These are phyloP conservation scores for Papilio polyxenes DNA, from an alignment of 1,140 invertebrate species.

Conservation along the genomic window DNA sequence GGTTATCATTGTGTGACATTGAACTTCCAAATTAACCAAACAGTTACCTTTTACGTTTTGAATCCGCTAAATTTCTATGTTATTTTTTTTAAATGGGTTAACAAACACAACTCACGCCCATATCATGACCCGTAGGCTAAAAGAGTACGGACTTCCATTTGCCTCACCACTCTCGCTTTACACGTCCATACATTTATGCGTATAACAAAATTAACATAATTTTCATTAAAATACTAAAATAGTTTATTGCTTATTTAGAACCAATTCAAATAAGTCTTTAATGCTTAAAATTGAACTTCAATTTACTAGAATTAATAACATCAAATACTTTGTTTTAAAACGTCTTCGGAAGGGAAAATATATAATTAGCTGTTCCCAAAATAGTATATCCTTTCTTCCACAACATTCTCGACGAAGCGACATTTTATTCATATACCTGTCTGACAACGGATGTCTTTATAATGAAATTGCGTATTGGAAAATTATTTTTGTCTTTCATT, in stretches of 20 bases:
- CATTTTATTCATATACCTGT: slow-evolving; percentile 1
- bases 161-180: too few relatives aligned
- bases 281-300: background rate
- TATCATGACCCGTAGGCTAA: too few relatives aligned
- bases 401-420: background rate
- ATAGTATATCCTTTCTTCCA: slow-evolving; percentile 10
- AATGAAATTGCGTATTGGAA: background rate
- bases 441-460: slow-evolving; percentile 1
- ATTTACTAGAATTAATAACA: background rate
- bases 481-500: background rate
- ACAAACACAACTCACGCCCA: too few relatives aligned
- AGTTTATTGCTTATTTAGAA: background rate
- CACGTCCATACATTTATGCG: too few relatives aligned
- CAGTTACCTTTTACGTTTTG: background rate
- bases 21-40: slow-evolving; percentile 17
- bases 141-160: too few relatives aligned
- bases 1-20: slow-evolving; percentile 23
- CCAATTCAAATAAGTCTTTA: background rate
- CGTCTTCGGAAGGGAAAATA: background rate
- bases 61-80: too few relatives aligned
- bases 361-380: background rate
- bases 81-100: too few relatives aligned
- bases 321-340: background rate
- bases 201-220: too few relatives aligned
- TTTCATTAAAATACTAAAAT: too few relatives aligned